phyloP scores from a whole-genome alignment of 2,113 vertebrate species.

The Oreochromis aureus region DNA sequence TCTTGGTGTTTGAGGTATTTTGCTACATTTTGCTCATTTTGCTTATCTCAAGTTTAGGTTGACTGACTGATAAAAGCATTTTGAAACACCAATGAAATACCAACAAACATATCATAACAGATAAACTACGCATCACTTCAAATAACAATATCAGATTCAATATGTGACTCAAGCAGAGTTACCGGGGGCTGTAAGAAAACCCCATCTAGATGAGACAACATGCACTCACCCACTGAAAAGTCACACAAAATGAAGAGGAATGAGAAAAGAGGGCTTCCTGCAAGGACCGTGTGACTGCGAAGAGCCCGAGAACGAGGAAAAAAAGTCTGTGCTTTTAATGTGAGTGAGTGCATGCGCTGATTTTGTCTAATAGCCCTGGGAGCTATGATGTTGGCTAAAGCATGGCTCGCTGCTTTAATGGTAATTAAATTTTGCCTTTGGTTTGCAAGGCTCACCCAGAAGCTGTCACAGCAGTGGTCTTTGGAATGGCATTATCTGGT shows the following conservation, averaged over 20 bases:
- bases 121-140: not conserved
- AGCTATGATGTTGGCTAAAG: slow-evolving; percentile 42
- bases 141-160: not conserved
- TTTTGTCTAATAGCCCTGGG: slow-evolving; percentile 52
- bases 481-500: slow-evolving; percentile 48
- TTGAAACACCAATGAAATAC: not conserved
- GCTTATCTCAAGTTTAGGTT: not conserved
- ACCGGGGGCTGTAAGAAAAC: not conserved
- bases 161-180: not conserved
- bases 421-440: slow-evolving; percentile 66
- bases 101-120: not conserved
- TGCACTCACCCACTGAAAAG: not conserved
- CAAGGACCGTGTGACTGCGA: slow-evolving; percentile 17
- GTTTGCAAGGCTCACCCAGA: slow-evolving; percentile 21
- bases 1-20: not conserved
- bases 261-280: slow-evolving; percentile 25
- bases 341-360: not conserved
- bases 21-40: not conserved
- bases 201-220: not conserved
- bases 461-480: slow-evolving; percentile 48
- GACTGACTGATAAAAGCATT: not conserved
- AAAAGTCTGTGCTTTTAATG: slow-evolving; percentile 5
- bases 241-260: not conserved
- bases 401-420: slow-evolving; percentile 47
- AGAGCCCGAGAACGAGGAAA: not conserved